Conservation (phyloP, 2,888 invertebrate species). For the Pseudolycoriella hygida region DNA sequence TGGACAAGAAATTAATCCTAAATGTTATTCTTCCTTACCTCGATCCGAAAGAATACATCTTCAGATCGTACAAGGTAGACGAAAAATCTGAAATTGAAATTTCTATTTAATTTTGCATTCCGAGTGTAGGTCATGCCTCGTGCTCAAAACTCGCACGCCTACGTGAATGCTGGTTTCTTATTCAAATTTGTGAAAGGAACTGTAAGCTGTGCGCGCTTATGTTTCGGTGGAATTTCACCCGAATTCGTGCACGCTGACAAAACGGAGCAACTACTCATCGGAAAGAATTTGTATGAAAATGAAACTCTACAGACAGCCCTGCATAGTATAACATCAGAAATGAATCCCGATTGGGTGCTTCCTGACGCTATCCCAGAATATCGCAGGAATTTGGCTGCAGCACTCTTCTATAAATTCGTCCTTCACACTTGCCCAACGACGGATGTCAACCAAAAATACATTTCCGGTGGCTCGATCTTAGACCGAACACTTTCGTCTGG, state of each 20-base stretch:
- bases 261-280: conserved; percentile 34
- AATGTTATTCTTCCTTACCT: conserved; percentile 17
- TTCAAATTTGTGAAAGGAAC: not conserved
- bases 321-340: conserved; percentile 34
- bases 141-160: conserved; percentile 54
- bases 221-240: conserved; percentile 45
- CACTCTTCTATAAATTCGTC: conserved; percentile 60
- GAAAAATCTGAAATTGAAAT: too few species aligned
- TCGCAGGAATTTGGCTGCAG: conserved; percentile 48
- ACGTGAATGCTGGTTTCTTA: conserved; percentile 55
- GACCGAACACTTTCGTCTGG: conserved; percentile 47
- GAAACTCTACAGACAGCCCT: conserved; percentile 33
- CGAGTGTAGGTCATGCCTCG: conserved; percentile 41
- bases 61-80: conserved; percentile 42
- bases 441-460: conserved; percentile 30
- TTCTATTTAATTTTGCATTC: not conserved
- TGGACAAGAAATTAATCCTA: conserved; percentile 27
- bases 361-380: conserved; percentile 52
- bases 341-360: conserved; percentile 44
- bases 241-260: conserved; percentile 36
- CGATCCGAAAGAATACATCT: conserved; percentile 18
- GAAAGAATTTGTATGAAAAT: conserved; percentile 29
- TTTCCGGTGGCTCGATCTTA: conserved; percentile 39
- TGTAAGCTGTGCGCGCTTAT: conserved; percentile 32
- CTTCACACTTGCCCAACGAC: conserved; percentile 36